phyloP scores from a whole-genome alignment of 2,888 invertebrate species.

The Tipula unca region DNA sequence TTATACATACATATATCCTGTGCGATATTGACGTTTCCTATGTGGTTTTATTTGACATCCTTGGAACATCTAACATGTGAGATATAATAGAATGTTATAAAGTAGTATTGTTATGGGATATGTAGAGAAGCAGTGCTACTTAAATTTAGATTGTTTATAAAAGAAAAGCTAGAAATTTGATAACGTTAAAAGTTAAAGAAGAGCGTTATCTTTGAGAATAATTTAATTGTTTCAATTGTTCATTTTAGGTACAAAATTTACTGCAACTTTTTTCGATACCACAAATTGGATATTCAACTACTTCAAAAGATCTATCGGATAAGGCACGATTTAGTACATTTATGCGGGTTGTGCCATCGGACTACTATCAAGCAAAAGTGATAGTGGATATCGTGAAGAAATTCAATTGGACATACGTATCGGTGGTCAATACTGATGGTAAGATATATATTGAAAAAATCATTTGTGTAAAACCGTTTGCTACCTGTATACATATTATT shows the following conservation, averaged over 20 bases:
- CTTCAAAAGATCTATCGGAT: conserved; percentile 64
- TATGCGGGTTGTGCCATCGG: conserved; percentile 68
- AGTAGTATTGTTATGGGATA: not conserved
- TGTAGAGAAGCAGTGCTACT: not conserved
- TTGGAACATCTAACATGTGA: not conserved
- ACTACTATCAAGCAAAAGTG: conserved; percentile 66
- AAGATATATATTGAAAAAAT: conserved; percentile 32
- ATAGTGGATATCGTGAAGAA: conserved; percentile 57
- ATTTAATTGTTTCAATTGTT: not conserved
- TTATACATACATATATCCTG: not conserved
- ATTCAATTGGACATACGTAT: conserved; percentile 72
- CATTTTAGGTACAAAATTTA: conserved; percentile 50
- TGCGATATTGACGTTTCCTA: not conserved
- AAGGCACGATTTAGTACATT: conserved; percentile 68
- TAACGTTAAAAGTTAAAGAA: not conserved
- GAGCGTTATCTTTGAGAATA: not conserved
- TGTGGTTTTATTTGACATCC: not conserved
- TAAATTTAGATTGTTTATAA: too few relatives aligned
- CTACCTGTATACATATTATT: too few relatives aligned
- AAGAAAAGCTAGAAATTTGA: too few relatives aligned
- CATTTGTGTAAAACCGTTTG: too few relatives aligned
- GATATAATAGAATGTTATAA: not conserved
- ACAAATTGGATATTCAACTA: conserved; percentile 70
- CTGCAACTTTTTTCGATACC: conserved; percentile 58
- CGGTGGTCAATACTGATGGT: conserved; percentile 68